Evolutionary conservation across 2,113 vertebrate genomes (phyloP).

Genomic region (Corythoichthys haematopterus): DNA sequence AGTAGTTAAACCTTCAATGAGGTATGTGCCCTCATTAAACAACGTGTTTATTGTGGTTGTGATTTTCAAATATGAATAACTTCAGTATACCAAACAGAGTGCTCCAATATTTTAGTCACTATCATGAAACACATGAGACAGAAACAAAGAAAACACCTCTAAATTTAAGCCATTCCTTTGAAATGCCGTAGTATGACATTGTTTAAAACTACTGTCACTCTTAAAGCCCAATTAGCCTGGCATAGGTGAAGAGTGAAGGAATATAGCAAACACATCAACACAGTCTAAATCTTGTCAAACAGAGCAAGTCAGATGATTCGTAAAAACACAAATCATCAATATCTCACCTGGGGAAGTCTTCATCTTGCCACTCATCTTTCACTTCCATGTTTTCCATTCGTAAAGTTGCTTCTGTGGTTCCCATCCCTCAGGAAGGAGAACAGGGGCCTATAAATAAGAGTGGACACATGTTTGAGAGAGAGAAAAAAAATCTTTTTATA

Average conservation of each 20-base stretch:
- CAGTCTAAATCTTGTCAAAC: background rate
- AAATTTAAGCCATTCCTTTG: no score
- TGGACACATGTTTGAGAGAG: slow-evolving; percentile 2
- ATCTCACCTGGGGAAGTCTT: slow-evolving; percentile 82
- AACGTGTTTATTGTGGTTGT: no score
- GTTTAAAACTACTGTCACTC: background rate
- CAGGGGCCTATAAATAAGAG: slow-evolving; percentile 29
- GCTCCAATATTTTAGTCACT: no score
- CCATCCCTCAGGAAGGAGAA: slow-evolving; percentile 70
- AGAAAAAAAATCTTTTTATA: background rate
- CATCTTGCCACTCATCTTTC: slow-evolving; percentile 90
- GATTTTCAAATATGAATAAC: no score
- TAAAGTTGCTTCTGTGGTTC: slow-evolving; percentile 83
- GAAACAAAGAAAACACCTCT: no score
- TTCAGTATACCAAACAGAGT: no score
- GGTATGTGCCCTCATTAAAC: no score
- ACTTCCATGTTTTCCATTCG: slow-evolving; percentile 89
- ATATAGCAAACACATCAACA: background rate
- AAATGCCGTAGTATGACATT: background rate
- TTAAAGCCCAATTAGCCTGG: background rate
- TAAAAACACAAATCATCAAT: background rate
- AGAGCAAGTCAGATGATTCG: background rate
- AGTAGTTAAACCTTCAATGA: no score
- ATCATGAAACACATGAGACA: no score
- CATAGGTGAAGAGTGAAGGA: background rate